These are phyloP conservation scores for Sphenopsis melanotis DNA, from an alignment of 2,797 vertebrate genomes.

Conservation along the genomic window DNA sequence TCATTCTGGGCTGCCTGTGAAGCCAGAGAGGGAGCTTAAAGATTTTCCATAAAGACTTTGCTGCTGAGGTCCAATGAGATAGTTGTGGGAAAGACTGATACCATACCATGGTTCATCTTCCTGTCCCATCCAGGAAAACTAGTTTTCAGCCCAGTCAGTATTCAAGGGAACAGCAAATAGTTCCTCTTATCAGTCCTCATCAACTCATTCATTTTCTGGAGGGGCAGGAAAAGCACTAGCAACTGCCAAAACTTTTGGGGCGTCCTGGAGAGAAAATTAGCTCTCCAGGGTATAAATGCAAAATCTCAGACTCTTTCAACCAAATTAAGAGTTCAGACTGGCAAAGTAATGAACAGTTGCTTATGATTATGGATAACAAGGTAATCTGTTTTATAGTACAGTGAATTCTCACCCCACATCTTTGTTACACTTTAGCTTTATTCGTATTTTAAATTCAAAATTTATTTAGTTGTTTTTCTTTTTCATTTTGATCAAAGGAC, in stretches of 20 bases:
- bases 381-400: not conserved
- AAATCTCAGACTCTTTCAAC: slow-evolving; percentile 18
- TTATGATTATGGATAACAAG: slow-evolving; percentile 17
- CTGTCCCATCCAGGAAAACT: not conserved
- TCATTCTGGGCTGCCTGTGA: not conserved
- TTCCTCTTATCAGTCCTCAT: slow-evolving; percentile 1
- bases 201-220: not conserved
- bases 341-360: not conserved
- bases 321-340: not conserved
- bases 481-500: slow-evolving; percentile 43
- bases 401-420: not conserved
- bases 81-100: not conserved
- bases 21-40: not conserved
- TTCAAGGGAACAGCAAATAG: not conserved
- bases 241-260: slow-evolving; percentile 29
- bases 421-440: not conserved
- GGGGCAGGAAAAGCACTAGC: not conserved
- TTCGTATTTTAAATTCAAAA: slow-evolving; percentile 19
- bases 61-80: not conserved
- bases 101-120: not conserved
- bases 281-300: slow-evolving; percentile 42
- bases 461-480: not conserved
- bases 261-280: slow-evolving; percentile 24
- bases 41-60: not conserved
- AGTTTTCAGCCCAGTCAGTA: not conserved